These are phyloP conservation scores for Lates calcarifer DNA, from an alignment of 2,113 vertebrate genomes.

Conservation along the genomic window DNA sequence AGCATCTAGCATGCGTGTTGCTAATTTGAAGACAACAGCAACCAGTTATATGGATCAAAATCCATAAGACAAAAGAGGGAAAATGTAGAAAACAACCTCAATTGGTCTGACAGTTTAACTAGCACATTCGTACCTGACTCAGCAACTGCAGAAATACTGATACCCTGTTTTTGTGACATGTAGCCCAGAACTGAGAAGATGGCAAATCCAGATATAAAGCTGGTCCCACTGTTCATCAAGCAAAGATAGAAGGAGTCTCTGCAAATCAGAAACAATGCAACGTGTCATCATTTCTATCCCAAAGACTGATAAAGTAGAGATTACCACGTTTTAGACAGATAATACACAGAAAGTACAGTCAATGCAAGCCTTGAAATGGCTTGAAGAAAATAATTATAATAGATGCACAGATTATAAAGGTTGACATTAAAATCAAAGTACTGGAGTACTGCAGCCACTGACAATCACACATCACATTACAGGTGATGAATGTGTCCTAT, in stretches of 20 bases:
- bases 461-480: background rate
- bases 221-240: constrained; percentile 91
- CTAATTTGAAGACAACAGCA: background rate
- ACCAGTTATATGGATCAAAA: background rate
- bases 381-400: background rate
- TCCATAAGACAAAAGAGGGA: no score
- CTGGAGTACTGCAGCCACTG: background rate
- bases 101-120: background rate
- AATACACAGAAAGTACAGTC: background rate
- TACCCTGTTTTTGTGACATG: constrained; percentile 84
- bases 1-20: background rate
- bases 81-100: background rate
- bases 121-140: constrained; percentile 72
- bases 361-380: background rate
- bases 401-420: background rate
- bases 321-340: background rate
- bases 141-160: constrained; percentile 78
- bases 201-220: constrained; percentile 90
- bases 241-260: constrained; percentile 84
- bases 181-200: constrained; percentile 92
- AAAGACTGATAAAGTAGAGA: background rate
- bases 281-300: background rate
- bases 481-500: background rate
- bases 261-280: constrained; percentile 52
- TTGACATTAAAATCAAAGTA: background rate